phyloP scores from a whole-genome alignment of 2,797 vertebrate species.

The Balearica regulorum region DNA sequence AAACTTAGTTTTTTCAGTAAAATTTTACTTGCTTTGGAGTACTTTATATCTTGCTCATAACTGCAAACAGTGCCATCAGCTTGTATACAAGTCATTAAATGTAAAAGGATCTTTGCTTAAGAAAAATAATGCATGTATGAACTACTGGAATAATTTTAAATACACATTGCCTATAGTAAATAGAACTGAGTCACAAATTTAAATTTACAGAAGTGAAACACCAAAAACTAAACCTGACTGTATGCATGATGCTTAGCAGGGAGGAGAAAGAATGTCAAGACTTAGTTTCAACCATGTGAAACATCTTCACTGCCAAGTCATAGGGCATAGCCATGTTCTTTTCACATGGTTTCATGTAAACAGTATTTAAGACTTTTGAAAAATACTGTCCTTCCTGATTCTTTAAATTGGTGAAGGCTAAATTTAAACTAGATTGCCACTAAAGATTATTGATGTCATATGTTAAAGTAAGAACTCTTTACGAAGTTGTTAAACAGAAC shows the following conservation, averaged over 20 bases:
- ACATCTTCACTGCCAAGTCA: background rate
- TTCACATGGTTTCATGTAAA: background rate
- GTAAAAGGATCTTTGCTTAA: background rate
- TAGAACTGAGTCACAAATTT: background rate
- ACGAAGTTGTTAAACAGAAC: background rate
- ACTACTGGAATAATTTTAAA: background rate
- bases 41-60: background rate
- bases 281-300: background rate
- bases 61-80: background rate
- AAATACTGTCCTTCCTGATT: background rate
- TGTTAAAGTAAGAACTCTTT: background rate
- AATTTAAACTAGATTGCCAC: background rate
- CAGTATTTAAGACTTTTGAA: background rate
- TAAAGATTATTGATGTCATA: background rate
- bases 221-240: background rate
- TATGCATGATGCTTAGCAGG: background rate
- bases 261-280: background rate
- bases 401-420: background rate
- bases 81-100: background rate
- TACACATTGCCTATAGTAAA: background rate
- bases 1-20: background rate
- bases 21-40: background rate
- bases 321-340: background rate
- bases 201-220: background rate
- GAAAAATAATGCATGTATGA: background rate